These are phyloP conservation scores for Drosophila auraria DNA, from an alignment of 1,140 invertebrate genomes.

Conservation along the genomic window DNA sequence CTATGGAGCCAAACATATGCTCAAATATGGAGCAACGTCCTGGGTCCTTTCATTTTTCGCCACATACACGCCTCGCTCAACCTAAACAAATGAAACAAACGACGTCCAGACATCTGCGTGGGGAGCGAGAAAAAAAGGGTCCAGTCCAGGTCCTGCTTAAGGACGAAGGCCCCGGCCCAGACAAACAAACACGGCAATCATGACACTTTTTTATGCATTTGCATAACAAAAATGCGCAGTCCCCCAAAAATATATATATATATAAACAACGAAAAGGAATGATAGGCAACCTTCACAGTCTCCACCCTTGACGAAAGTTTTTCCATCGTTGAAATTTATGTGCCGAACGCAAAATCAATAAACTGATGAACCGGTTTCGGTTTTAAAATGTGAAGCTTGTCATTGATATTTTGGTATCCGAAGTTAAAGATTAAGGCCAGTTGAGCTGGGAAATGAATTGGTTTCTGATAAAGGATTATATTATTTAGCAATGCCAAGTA, in stretches of 20 bases:
- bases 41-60: slow-evolving; percentile 41
- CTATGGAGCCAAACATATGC: slow-evolving; percentile 56
- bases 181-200: slow-evolving; percentile 80
- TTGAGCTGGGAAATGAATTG: background rate
- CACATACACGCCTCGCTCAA: slow-evolving; percentile 33
- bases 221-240: slow-evolving; percentile 65
- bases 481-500: background rate
- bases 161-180: slow-evolving; percentile 39
- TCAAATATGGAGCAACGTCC: slow-evolving; percentile 65
- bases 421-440: slow-evolving; percentile 1
- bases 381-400: slow-evolving; percentile 18
- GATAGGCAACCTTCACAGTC: slow-evolving; percentile 10
- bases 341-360: slow-evolving; percentile 76
- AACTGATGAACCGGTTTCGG: slow-evolving; percentile 60
- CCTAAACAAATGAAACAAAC: slow-evolving; percentile 57
- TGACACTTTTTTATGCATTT: slow-evolving; percentile 81
- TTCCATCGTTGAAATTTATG: slow-evolving; percentile 62
- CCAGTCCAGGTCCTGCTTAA: slow-evolving; percentile 36
- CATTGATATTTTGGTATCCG: slow-evolving; percentile 5
- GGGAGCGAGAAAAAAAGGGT: slow-evolving; percentile 22
- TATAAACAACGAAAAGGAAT: background rate
- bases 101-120: slow-evolving; percentile 53
- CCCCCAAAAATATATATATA: slow-evolving; percentile 18
- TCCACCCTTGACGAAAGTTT: slow-evolving; percentile 51
- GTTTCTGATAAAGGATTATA: slow-evolving; percentile 6